A percentile compares a stretch with the other conserved stretches of the same genome.
phyloP scores from a whole-genome alignment of 2,113 vertebrate species.

The Scalopus aquaticus region DNA sequence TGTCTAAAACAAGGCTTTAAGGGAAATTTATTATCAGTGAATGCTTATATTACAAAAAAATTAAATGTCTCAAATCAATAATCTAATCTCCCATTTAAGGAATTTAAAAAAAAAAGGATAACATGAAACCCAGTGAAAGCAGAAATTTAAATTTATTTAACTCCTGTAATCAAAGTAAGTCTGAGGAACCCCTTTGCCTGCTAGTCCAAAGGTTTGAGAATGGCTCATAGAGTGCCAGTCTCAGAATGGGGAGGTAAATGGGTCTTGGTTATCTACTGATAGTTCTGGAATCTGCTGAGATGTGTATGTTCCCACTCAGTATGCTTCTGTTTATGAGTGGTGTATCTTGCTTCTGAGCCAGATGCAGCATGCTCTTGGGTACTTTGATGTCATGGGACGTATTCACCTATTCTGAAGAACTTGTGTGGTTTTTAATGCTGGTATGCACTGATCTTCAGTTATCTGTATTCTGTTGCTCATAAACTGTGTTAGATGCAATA shows the following conservation, averaged over 20 bases:
- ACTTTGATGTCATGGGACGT: not conserved
- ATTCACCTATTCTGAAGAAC: not conserved
- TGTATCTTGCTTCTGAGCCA: not conserved
- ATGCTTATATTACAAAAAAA: not conserved
- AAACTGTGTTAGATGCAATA: not conserved
- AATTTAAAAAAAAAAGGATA: not conserved
- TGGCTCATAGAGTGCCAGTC: too few species aligned
- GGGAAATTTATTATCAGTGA: not conserved
- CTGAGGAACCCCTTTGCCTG: not conserved
- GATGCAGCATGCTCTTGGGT: not conserved
- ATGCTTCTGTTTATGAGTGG: not conserved
- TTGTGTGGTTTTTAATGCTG: not conserved
- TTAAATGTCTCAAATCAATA: not conserved
- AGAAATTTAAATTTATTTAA: not conserved
- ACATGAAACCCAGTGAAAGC: not conserved
- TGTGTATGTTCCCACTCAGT: not conserved
- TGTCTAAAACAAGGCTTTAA: not conserved
- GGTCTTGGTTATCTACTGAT: not conserved
- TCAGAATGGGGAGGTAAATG: not conserved
- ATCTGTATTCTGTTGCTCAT: not conserved
- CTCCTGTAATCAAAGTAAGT: not conserved
- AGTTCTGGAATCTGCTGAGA: not conserved
- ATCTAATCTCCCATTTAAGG: not conserved
- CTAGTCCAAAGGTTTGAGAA: not conserved
- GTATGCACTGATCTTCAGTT: not conserved